Conservation (phyloP, 2,113 vertebrate genomes). For the Oreochromis niloticus region DNA sequence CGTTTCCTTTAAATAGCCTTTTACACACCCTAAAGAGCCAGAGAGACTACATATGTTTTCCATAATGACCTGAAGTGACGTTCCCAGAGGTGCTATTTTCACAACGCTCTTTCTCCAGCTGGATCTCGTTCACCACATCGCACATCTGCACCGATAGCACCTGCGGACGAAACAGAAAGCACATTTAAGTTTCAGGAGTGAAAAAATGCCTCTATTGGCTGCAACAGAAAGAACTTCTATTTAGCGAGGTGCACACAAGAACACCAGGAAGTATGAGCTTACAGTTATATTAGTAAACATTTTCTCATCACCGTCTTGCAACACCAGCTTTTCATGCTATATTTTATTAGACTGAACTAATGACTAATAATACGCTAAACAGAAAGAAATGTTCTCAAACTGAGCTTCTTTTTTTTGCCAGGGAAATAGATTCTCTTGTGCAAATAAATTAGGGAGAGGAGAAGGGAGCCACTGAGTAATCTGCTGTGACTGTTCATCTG, state of each 20-base stretch:
- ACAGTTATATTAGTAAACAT: background rate
- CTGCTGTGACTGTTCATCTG: constrained; percentile 53
- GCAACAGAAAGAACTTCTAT: background rate
- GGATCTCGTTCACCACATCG: constrained; percentile 69
- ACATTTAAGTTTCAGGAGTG: background rate
- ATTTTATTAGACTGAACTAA: background rate
- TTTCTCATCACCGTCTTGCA: background rate
- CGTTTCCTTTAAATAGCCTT: constrained; percentile 16
- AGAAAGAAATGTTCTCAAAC: constrained; percentile 8
- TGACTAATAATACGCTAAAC: background rate
- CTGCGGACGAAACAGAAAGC: constrained; percentile 38
- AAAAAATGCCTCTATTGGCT: background rate
- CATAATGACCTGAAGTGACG: constrained; percentile 65
- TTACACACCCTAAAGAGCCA: background rate
- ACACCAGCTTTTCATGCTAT: background rate
- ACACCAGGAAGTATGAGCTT: background rate
- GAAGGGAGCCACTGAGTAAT: constrained; percentile 45
- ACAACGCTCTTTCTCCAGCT: constrained; percentile 65
- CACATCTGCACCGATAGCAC: constrained; percentile 67
- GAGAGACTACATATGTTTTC: background rate
- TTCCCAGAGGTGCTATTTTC: constrained; percentile 64
- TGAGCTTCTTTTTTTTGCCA: background rate
- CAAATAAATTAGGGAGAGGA: constrained; percentile 46
- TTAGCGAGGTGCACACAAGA: background rate
- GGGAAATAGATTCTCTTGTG: constrained; percentile 44